Evolutionary conservation across 2,797 vertebrate species (phyloP).

Genomic region (Cheirogaleus major): DNA sequence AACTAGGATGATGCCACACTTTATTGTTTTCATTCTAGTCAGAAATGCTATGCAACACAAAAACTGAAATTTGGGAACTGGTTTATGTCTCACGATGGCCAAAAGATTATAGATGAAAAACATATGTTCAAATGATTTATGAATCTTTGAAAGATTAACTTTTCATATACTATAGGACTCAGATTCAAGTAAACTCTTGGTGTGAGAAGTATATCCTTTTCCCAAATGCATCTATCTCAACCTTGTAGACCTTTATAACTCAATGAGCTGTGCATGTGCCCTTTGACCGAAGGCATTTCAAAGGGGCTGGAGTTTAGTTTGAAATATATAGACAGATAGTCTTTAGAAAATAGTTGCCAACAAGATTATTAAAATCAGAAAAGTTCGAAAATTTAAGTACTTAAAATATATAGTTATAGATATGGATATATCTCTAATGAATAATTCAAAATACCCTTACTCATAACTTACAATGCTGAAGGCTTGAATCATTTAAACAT

Average conservation of each 20-base stretch:
- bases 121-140: slow-evolving; percentile 73
- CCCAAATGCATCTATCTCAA: not conserved
- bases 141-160: not conserved
- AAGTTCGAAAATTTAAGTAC: not conserved
- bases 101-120: slow-evolving; percentile 53
- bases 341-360: not conserved
- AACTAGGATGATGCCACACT: not conserved
- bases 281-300: not conserved
- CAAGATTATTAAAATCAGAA: not conserved
- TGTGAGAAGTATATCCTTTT: not conserved
- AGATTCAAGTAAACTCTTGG: not conserved
- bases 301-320: not conserved
- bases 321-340: not conserved
- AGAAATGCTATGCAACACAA: not conserved
- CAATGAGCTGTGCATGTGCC: not conserved
- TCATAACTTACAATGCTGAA: not conserved
- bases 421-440: not conserved
- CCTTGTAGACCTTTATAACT: not conserved
- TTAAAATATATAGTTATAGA: not conserved
- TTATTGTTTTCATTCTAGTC: not conserved
- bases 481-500: not conserved
- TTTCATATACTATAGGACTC: not conserved
- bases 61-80: not conserved
- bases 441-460: not conserved
- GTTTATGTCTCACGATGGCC: not conserved